Base-by-base conservation (phyloP, 2,888 invertebrate genomes). In the Synergus japonicus region DNA sequence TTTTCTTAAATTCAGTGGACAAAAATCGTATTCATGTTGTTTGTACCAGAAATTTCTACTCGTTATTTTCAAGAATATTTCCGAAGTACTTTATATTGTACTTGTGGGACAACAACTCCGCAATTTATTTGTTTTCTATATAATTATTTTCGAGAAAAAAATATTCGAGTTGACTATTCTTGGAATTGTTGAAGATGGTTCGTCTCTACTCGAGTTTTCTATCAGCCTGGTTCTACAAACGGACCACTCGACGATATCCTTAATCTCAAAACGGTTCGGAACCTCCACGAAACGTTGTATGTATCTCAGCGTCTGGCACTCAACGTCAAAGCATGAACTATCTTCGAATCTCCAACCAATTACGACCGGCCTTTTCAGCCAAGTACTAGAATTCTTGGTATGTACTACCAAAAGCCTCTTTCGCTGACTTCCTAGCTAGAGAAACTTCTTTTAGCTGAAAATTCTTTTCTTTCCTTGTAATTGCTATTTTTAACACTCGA, bases 261-360 rank as follows among this genome's bases (percentile, higher is more conserved):
- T 65, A 66, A 80, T 78, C 78, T 44, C 22, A 76, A 64, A 79
- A n/a, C 66, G 80, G 29, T 29, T 29, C 29, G 29, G 29, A 29
- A 29, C 29, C 29, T 29, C 3, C 29, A 29, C 29, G 29, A 29
- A 29, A 29, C 29, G 29, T 67, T 49, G 77, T 69, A 37, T 46
- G 76, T 54, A 49, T 63, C 76, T 69, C 76, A 80, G 78, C 66
- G 77, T 76, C 67, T 79, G 78, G 78, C 80, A 82, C 79, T 82
- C 79, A 80, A 80, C 82, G 80, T 86, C 86, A 86, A 86, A 87
- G 85, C 77, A 81, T 66, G 69, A 81, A 76, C 82, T 85, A 85
- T 86, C 85, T 84, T 76, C 81, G 76, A 86, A 86, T 87, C 86
- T 86, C 83, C 77, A 85, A 83, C 85, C 86, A 87, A 87, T 87